Base-by-base conservation (phyloP, 2,888 invertebrate species). In the Drosophila neoperkinsi region DNA sequence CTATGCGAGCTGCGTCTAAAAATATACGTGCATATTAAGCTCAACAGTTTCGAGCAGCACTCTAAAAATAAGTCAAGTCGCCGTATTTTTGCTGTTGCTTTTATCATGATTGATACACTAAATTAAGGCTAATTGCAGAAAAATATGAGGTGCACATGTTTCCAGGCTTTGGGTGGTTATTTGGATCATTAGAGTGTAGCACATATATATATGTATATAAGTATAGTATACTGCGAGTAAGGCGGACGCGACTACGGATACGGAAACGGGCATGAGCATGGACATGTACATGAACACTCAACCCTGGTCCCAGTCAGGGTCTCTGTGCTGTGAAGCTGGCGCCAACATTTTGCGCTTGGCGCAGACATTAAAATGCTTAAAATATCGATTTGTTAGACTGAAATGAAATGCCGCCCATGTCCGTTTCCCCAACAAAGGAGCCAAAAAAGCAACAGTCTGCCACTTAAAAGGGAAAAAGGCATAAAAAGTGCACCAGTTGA, bases 321-420 rank as follows among this genome's bases (percentile, higher is more conserved):
- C 21, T 25, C 28, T 31, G 51, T 9, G 62, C 60, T 50, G 31
- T 38, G 55, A 62, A 67, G 61, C 77, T 88, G 86, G 87, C 87
- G 87, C 89, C 87, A 87, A 81, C 82, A 82, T 85, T 88, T 83
- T 89, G 87, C 79, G 86, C 86, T 88, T 88, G 86, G 81, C 84
- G 84, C 89, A 87, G 87, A 87, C 89, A 87, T 87, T 87, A 87
- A 87, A 87, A 88, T 87, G 87, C 88, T 87, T 84, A 84, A 87
- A 87, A 87, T 88, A 87, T 87, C 89, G 87, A 87, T 87, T 84
- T 78, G 85, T 71, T 83, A 61, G 76, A 70, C 81, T 31, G 61
- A 68, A 83, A 85, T 81, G 79, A 79, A 85, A 85, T 73, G 73
- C 78, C 66, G 73, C 57, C 64, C 78, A 67, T 53, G 71, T 55